Percentiles rank a stretch among this genome's conserved stretches.
phyloP scores from a whole-genome alignment of 2,888 invertebrate genomes.

The Tinea semifulvella region DNA sequence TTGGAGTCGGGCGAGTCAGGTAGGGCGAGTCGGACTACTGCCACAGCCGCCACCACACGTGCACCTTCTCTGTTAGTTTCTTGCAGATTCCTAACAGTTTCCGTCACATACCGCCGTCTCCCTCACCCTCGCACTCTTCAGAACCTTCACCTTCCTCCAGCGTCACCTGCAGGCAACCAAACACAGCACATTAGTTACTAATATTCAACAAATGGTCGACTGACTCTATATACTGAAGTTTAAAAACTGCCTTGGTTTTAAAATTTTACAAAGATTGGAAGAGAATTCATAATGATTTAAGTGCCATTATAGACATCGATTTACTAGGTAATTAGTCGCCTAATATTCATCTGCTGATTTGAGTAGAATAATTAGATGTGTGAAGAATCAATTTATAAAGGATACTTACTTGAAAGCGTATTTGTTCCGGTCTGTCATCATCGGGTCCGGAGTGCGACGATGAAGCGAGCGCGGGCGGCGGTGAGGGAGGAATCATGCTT shows the following conservation, averaged over 20 bases:
- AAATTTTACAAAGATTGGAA: too few relatives aligned
- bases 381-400: too few relatives aligned
- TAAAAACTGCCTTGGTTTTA: too few relatives aligned
- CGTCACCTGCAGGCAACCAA: too few relatives aligned
- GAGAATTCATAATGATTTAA: too few relatives aligned
- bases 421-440: slow-evolving; percentile 74
- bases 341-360: not conserved
- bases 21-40: slow-evolving; percentile 62
- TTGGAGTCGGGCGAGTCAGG: slow-evolving; percentile 18
- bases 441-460: slow-evolving; percentile 62
- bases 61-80: slow-evolving; percentile 89
- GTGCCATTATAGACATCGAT: not conserved
- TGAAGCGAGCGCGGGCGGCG: slow-evolving; percentile 68
- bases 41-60: slow-evolving; percentile 89
- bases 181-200: too few relatives aligned
- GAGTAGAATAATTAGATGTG: too few relatives aligned
- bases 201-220: too few relatives aligned
- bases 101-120: slow-evolving; percentile 87
- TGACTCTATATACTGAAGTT: too few relatives aligned
- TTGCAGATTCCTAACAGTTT: slow-evolving; percentile 90
- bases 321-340: not conserved
- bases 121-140: slow-evolving; percentile 64
- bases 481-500: slow-evolving; percentile 94
- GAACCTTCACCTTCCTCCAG: slow-evolving; percentile 86
- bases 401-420: slow-evolving; percentile 73